These are phyloP conservation scores for Phataginus tetradactyla DNA, from an alignment of 2,797 vertebrate genomes.

Conservation along the genomic window DNA sequence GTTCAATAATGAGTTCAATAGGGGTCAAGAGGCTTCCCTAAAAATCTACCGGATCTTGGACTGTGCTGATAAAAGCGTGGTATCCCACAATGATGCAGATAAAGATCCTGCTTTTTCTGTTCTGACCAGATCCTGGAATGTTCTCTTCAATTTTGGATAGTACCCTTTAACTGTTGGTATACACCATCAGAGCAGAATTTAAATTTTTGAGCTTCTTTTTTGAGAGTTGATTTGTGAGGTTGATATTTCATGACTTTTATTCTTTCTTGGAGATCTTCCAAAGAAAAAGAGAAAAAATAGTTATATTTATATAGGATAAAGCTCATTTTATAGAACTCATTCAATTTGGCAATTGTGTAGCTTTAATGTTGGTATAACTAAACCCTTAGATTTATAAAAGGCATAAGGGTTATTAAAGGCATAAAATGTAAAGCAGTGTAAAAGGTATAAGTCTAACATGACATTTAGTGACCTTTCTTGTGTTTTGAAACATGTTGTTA, in stretches of 20 bases:
- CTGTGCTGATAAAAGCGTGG: not conserved
- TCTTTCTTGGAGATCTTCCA: not conserved
- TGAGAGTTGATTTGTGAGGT: not conserved
- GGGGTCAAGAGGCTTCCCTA: not conserved
- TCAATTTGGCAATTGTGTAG: not conserved
- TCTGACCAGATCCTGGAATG: not conserved
- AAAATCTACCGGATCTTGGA: not conserved
- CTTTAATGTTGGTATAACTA: not conserved
- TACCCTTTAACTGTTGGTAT: not conserved
- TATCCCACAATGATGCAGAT: not conserved
- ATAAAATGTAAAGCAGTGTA: not conserved
- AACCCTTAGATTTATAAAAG: not conserved
- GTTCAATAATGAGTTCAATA: not conserved
- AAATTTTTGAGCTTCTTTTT: not conserved
- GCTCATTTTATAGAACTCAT: not conserved
- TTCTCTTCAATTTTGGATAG: not conserved
- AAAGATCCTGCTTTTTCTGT: not conserved
- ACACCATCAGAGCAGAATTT: not conserved
- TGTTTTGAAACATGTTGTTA: constrained; percentile 43
- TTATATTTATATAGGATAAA: constrained; percentile 8
- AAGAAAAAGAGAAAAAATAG: constrained; percentile 8
- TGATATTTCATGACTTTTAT: not conserved
- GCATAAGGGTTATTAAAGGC: not conserved
- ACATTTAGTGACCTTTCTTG: constrained; percentile 3
- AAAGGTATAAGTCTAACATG: not conserved